Percentiles rank a stretch among this genome's conserved stretches.
Evolutionary conservation across 2,113 vertebrate species (phyloP).

Genomic region (Stomatorhinus ivindoensis): DNA sequence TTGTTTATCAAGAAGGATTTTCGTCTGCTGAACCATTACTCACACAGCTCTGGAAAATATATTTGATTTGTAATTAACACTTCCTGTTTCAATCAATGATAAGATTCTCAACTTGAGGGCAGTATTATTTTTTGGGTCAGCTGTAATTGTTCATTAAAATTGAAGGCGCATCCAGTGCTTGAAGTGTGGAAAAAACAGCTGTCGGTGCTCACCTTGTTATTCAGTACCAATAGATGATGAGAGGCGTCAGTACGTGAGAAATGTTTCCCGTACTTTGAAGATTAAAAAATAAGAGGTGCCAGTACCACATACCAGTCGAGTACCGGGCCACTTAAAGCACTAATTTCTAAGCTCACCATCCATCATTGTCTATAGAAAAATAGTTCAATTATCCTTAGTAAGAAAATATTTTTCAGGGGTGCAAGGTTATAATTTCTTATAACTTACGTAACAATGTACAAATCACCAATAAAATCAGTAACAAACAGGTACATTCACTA

Average conservation of each 20-base stretch:
- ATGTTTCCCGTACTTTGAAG: background rate
- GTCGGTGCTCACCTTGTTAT: background rate
- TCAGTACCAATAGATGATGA: background rate
- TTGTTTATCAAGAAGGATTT: conserved; percentile 39
- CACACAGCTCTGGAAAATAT: conserved; percentile 30
- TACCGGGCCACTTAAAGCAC: background rate
- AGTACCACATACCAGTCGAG: background rate
- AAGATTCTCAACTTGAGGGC: conserved; percentile 24
- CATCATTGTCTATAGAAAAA: conserved; percentile 20
- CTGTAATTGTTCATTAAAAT: conserved; percentile 40
- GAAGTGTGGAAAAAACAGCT: background rate
- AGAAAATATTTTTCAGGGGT: background rate
- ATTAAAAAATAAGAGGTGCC: background rate
- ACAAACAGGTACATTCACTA: background rate
- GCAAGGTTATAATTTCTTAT: background rate
- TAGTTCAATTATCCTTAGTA: conserved; percentile 18
- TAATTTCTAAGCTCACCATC: background rate
- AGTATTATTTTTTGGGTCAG: conserved; percentile 37
- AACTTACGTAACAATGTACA: background rate
- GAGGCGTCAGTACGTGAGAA: background rate
- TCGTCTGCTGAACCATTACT: conserved; percentile 33
- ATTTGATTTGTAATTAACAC: conserved; percentile 44
- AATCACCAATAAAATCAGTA: background rate
- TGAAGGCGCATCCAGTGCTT: conserved; percentile 31
- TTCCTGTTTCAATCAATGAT: background rate